These are phyloP conservation scores for Lumbricus terrestris DNA, from an alignment of 2,888 invertebrate species.

Conservation along the genomic window DNA sequence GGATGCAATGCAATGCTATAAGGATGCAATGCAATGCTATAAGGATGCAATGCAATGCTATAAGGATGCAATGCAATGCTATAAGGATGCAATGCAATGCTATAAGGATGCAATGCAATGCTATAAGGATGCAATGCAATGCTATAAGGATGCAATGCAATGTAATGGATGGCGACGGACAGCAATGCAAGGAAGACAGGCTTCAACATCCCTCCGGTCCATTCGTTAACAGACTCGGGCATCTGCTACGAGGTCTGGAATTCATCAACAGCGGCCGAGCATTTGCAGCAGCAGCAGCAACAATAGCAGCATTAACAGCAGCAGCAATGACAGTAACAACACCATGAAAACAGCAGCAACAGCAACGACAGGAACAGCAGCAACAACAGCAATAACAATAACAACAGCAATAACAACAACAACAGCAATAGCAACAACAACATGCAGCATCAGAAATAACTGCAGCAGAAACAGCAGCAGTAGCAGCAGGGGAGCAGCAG, in stretches of 20 bases:
- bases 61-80: background rate
- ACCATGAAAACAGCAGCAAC: background rate
- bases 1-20: no score
- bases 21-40: background rate
- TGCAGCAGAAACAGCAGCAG: background rate
- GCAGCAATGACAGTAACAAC: background rate
- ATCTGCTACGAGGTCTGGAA: background rate
- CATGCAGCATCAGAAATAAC: background rate
- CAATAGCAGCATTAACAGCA: background rate
- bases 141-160: background rate
- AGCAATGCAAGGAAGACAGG: background rate
- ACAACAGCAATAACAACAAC: background rate
- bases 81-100: background rate
- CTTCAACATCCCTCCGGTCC: background rate
- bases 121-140: background rate
- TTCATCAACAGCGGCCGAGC: background rate
- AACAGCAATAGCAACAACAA: background rate
- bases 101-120: background rate
- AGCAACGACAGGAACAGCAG: background rate
- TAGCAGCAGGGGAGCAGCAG: no score
- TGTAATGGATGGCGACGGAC: background rate
- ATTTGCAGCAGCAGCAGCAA: background rate
- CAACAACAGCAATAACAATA: background rate
- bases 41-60: no score
- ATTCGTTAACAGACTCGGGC: background rate